Base-by-base conservation (phyloP, 2,888 invertebrate genomes). In the Eilema sororculum region DNA sequence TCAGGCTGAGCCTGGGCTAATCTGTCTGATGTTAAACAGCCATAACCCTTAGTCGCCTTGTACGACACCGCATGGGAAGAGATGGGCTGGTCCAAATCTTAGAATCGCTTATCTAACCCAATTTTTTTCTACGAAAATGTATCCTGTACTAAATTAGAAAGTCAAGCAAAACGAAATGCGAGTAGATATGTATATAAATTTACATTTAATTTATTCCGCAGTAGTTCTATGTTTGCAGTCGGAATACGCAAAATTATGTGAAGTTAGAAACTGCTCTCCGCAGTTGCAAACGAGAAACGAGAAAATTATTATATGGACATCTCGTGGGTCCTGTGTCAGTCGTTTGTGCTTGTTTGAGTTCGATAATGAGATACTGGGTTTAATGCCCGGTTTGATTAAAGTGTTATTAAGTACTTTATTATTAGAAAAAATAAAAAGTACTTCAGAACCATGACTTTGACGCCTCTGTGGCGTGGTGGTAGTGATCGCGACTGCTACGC, bases 261-360 rank as follows among this genome's bases (percentile, higher is more conserved):
- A 5, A 5, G 28, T 20, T n/a, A n/a, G n/a, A 16, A 60, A 30
- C 20, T 60, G 30, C 52, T n/a, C 20, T 52, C n/a, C n/a, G 8
- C n/a, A 46, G 46, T 46, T n/a, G n/a, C 9, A 30, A n/a, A 20
- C 10, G 30, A 4, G 2, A 30, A 30, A 30, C 30, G 20, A 60
- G 30, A 60, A 60, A 30, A 60, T 20, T 30, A 10, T 60, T 60
- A 52, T n/a, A 52, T 52, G 52, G 52, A n/a, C 52, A 52, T 52
- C n/a, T 52, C 20, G 20, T n/a, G 5, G 9, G 52, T n/a, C 20
- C 52, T 9, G 33, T 33, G 13, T 2, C 13, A 33, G 13, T 33
- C 6, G 52, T 52, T 46, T 16, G 20, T 5, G 20, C 20, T 46
- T 20, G 46, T 20, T 20, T 46, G 20, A 16, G 4, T 41, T 0